Base-by-base conservation (phyloP, 2,888 invertebrate species). In the Athrips mouffetella region DNA sequence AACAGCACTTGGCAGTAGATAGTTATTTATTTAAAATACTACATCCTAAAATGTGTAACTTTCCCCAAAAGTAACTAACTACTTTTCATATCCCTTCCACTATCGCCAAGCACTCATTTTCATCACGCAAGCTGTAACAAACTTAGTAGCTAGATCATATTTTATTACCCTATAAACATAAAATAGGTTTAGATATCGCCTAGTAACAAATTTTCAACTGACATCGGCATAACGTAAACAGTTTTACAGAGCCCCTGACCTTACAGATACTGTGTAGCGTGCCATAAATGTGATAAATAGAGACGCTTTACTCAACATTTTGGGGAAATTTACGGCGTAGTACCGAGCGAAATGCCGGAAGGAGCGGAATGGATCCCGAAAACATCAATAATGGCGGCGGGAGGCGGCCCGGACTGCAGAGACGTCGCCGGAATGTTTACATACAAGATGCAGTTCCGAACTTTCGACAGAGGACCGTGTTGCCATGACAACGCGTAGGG, bases 261-360 rank as follows among this genome's bases (percentile, higher is more conserved):
- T 76, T 69, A 39, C 37, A 72, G 66, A 68, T 71, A 72, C 60
- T 66, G 61, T 58, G 56, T 57, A 56, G 62, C 59, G 62, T 55
- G 69, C 72, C 63, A 73, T 80, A 74, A 79, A 78, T 64, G 67
- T 79, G 75, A 81, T 79, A 78, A 77, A 81, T 78, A 69, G 76
- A 67, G 65, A 62, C 67, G 75, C 71, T 79, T 76, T 72, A 66
- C 70, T 67, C 67, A 70, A 76, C 76, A 77, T 76, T 78, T 77
- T 73, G 59, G 60, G 59, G 48, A 64, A 74, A 80, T 77, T 76
- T 78, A 78, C 67, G 70, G 71, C 59, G 59, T 59, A n/a, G n/a
- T n/a, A 51, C 62, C 62, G 66, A 67, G 62, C 67, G 62, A 61
- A 59, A 70, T 62, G 63, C 62, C 72, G 73, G 73, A 76, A 75